These are phyloP conservation scores for Aricia artaxerxes DNA, from an alignment of 2,888 invertebrate genomes.

Conservation along the genomic window DNA sequence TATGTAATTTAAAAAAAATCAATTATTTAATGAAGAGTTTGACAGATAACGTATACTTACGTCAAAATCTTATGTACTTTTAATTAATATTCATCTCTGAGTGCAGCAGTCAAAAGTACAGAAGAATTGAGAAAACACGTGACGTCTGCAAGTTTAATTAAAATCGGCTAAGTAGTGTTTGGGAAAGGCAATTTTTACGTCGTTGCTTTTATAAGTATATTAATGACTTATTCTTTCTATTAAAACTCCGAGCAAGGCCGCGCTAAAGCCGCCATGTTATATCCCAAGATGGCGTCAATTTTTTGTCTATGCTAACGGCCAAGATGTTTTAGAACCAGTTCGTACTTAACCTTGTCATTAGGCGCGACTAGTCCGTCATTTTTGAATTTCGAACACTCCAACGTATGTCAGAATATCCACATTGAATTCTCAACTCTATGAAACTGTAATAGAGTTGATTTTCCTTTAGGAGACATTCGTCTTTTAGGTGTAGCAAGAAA, in stretches of 20 bases:
- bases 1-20: no score
- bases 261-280: slow-evolving; percentile 43
- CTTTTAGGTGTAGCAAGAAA: slow-evolving; percentile 39
- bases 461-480: slow-evolving; percentile 35
- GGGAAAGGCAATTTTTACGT: no score
- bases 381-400: slow-evolving; percentile 44
- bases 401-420: slow-evolving; percentile 35
- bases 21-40: no score
- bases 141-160: no score
- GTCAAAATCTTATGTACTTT: no score
- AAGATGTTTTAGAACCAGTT: slow-evolving; percentile 51
- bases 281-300: slow-evolving; percentile 48
- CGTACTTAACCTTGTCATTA: slow-evolving; percentile 55
- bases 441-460: slow-evolving; percentile 22
- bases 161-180: no score
- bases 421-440: slow-evolving; percentile 28
- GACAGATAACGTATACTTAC: no score
- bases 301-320: slow-evolving; percentile 52
- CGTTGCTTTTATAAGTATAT: no score
- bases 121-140: no score
- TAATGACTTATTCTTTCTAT: neutral
- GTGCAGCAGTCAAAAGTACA: no score
- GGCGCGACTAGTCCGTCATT: slow-evolving; percentile 50
- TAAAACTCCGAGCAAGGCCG: slow-evolving; percentile 39
- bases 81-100: no score